Evolutionary conservation across 2,888 invertebrate species (phyloP), one percentile per base, ranked within the genome.

Genomic region (Galeopsomyia nigrocyanea): DNA sequence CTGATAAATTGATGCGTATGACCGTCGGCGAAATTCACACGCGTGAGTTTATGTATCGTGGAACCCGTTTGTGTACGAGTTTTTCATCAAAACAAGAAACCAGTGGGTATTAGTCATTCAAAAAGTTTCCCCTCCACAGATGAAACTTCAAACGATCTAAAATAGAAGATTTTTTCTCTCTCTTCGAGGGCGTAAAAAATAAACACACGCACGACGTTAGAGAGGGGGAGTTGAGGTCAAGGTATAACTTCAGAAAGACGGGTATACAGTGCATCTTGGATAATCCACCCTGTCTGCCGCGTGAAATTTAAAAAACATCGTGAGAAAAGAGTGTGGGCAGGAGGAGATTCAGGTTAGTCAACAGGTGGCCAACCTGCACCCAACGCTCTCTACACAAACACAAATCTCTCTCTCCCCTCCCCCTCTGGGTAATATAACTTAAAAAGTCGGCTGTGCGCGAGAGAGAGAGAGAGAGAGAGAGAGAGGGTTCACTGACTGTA

Each of bases 311-410:
- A 31, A 31, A 31, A 31, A 31, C 7, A 50, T 9, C 49, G 31
- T 14, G 39, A 62, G 49, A n/a, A 26, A 17, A 13, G 21, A 49
- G 46, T 21, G 60, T 63, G 49, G 55, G 64, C n/a, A 57, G 22
- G 0, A 21, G 82, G 79, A 82, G 81, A 81, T 83, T 83, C 82
- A 82, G 83, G 82, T 83, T 84, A 83, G 85, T 85, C 86, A 85
- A 86, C 86, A 86, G 86, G 86, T 85, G 86, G 84, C 83, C 82
- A 86, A 86, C 85, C 85, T 85, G 85, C 73, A 84, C 76, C 78
- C 84, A 85, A 86, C 83, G 80, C 82, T 80, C 78, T 80, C 84
- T 84, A 81, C 83, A 85, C 84, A 82, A 85, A 85, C 85, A 85
- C 83, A 80, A 84, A 82, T 83, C n/a, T 31, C 3, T 31, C 7